Base-by-base conservation (phyloP, 2,888 invertebrate species). In the Girardia tigrina region DNA sequence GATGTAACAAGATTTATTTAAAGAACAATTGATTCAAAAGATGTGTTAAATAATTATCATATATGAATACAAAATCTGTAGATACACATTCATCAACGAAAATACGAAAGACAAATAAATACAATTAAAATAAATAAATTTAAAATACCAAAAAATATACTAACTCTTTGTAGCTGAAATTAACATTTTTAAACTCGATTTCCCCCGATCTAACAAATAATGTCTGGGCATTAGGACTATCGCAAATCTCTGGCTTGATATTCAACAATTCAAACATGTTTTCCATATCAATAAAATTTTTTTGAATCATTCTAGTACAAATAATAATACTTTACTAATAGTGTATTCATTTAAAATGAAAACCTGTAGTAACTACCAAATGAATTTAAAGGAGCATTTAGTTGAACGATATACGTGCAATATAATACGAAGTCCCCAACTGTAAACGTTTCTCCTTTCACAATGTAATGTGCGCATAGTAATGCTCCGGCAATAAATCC, bases 271-370 rank as follows among this genome's bases (percentile, higher is more conserved):
- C 94, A 83, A 97, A 93, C 97, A 98, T 95, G 84, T 97, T 97
- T 85, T 98, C 97, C 97, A 97, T 97, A 82, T 98, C 97, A 23
- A 97, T 89, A 82, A 98, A 97, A 82, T 94, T 92, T 86, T 91
- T 92, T 83, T 97, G 97, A 77, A 97, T 94, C 76, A 92, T 91
- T 82, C 95, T 92, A 83, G 16, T 16, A 74, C 20, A 6, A 56
- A 6, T 20, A 16, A 71, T 23, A 77, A 75, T 76, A n/a, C n/a
- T n/a, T n/a, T n/a, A n/a, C n/a, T n/a, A n/a, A n/a, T n/a, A n/a
- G n/a, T n/a, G n/a, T n/a, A n/a, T n/a, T n/a, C n/a, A n/a, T n/a
- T n/a, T n/a, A n/a, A n/a, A n/a, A n/a, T n/a, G n/a, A n/a, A n/a
- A 28, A 91, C 92, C 92, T 90, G 83, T 98, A 98, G 82, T 94